Base-by-base conservation (phyloP, 2,113 vertebrate genomes). In the Microcebus ravelobensis region DNA sequence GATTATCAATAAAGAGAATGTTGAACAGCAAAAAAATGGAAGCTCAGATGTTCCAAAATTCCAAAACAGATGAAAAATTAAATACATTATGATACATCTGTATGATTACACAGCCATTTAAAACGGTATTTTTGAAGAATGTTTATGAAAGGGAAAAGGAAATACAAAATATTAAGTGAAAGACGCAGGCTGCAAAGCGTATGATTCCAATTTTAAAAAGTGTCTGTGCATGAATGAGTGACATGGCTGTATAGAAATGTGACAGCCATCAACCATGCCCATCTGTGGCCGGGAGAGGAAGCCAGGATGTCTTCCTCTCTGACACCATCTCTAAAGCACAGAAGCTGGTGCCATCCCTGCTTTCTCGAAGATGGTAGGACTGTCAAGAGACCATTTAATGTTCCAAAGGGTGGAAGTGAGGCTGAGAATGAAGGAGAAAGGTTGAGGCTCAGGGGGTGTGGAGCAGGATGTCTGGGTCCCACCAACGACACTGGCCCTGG, bases 261-360 rank as follows among this genome's bases (percentile, higher is more conserved):
- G 13, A 45, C 15, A 21, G 6, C 15, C 48, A 8, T 27, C 45
- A 50, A 0, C 70, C 39, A 20, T 0, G 5, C 29, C 9, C 12
- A 5, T 0, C 18, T n/a, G 1, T 31, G 39, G 39, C 9, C 1
- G 65, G 25, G 25, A n/a, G 9, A 74, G 5, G 1, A 20, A 50
- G 27, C 20, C 6, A 0, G 25, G 57, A 1, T 18, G 61, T 20
- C 55, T 36, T 50, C 23, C 50, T 55, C 13, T 42, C 55, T 39
- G 55, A 57, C 1, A 11, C 5, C 0, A 1, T n/a, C 48, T 74
- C 87, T 57, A 9, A 6, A 8, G 29, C 10, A 2, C 5, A n/a
- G 68, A 29, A 55, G 48, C 57, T 12, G 14, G 39, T 34, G 14
- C 48, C 34, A 34, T 18, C 39, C 23, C 29, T 23, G 31, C 18